A percentile compares a stretch with the other conserved stretches of the same genome.
Conservation (phyloP, 2,888 invertebrate species). For the Leptopilina syphax region DNA sequence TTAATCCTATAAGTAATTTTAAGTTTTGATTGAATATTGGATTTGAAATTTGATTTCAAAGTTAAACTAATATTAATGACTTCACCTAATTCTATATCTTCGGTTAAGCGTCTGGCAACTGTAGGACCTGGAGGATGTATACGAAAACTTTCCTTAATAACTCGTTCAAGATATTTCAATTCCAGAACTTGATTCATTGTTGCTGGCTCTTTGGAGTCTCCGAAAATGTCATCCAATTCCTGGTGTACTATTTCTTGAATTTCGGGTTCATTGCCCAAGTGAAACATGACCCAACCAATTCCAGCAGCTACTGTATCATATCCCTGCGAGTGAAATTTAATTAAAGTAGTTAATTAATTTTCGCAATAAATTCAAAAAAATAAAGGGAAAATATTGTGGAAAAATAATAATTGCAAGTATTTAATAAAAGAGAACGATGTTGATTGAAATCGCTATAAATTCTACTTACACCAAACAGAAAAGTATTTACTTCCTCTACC, state of each 20-base stretch:
- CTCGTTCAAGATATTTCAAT: conserved; percentile 79
- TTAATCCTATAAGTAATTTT: too few relatives aligned
- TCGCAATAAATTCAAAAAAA: too few relatives aligned
- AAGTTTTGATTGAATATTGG: too few relatives aligned
- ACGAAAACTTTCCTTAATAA: conserved; percentile 80
- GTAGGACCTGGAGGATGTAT: conserved; percentile 79
- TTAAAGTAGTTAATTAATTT: not conserved
- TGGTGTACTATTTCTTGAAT: conserved; percentile 76
- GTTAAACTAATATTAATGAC: not conserved
- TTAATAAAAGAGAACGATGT: too few relatives aligned
- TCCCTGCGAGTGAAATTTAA: conserved; percentile 67
- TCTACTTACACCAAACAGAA: conserved; percentile 83
- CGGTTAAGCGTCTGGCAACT: conserved; percentile 76
- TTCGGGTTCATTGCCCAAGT: conserved; percentile 76
- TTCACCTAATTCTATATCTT: conserved; percentile 76
- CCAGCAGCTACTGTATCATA: conserved; percentile 79
- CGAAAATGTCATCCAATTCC: conserved; percentile 74
- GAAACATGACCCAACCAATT: conserved; percentile 77
- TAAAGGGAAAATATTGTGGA: too few relatives aligned
- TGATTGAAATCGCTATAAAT: not conserved
- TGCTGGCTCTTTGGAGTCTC: conserved; percentile 60
- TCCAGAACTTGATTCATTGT: conserved; percentile 71
- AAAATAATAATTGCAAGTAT: too few relatives aligned
- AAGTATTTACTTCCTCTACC: conserved; percentile 85
- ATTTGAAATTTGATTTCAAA: too few relatives aligned